Conservation (phyloP, 2,113 vertebrate genomes). For the Ramphastos sulfuratus region DNA sequence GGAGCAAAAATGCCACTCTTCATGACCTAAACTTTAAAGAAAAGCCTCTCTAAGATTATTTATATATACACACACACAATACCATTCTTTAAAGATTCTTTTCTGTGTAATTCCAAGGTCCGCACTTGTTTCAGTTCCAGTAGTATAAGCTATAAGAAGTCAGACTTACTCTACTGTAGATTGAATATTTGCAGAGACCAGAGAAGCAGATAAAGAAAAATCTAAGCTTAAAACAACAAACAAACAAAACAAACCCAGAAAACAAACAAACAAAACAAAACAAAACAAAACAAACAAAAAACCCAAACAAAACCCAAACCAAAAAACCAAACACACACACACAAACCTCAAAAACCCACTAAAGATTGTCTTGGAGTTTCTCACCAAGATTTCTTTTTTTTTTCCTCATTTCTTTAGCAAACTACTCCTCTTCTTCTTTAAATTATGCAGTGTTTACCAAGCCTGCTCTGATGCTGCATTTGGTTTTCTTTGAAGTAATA, state of each 20-base stretch:
- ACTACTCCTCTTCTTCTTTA: neutral
- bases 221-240: neutral
- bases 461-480: neutral
- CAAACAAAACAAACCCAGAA: too few species aligned
- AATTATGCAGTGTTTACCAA: neutral
- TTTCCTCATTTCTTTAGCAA: neutral
- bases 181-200: neutral
- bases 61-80: neutral
- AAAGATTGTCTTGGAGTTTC: neutral
- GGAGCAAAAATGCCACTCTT: neutral
- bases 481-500: neutral
- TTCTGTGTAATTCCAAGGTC: neutral
- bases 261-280: too few species aligned
- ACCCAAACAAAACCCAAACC: too few species aligned
- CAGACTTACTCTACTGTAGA: neutral
- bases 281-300: too few species aligned
- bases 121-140: neutral
- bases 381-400: neutral
- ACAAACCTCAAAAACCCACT: neutral
- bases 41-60: neutral
- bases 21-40: neutral
- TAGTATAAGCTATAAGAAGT: neutral
- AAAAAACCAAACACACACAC: too few species aligned
- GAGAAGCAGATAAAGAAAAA: neutral
- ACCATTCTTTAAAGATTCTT: neutral